Base-by-base conservation (phyloP, 2,113 vertebrate genomes). In the western clawed frog (Xenopus tropicalis) region DNA sequence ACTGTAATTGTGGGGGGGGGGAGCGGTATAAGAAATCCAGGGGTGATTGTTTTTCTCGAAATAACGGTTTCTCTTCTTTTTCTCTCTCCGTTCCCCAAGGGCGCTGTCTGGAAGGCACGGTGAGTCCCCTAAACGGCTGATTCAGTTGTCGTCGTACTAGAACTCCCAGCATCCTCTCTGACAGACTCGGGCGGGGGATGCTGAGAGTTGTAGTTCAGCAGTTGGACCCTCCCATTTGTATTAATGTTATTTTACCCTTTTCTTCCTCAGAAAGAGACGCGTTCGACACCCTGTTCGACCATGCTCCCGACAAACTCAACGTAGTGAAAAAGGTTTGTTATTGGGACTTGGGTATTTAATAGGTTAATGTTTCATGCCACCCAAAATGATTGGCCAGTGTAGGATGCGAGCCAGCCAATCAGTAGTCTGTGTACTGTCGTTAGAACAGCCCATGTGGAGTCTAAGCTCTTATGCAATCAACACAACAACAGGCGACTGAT, bases 261-360 rank as follows among this genome's bases (percentile, higher is more conserved):
- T 87, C 66, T 86, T 86, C 37, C 88, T 48, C 11, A 99, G 97
- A 99, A 80, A 92, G 96, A 1, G 97, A 99, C 57, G 97, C 97
- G 19, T 99, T 99, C 14, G 96, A 99, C 86, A 98, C 97, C 16
- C 85, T 99, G 72, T 98, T 98, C 58, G 97, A 99, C 85, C 97
- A 98, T 0, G 96, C 97, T 14, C 97, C 97, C 8, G 97, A 99
- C 84, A 98, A 99, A 78, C 94, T 99, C 56, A 98, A 94, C 9
- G 96, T 98, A 23, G 97, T 99, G 78, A 98, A 98, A 85, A 98
- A 97, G 97, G 96, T 99, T 63, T n/a, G 87, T 37, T 37, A 37
- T 6, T 37, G 6, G 29, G 29, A 37, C 29, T 37, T 37, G 29
- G 29, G 29, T 37, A 37, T 37, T 37, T 37, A 37, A 37, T 5